Evolutionary conservation across 2,113 vertebrate genomes (phyloP), one percentile per base, ranked within the genome.

Genomic region (Abramis brama): DNA sequence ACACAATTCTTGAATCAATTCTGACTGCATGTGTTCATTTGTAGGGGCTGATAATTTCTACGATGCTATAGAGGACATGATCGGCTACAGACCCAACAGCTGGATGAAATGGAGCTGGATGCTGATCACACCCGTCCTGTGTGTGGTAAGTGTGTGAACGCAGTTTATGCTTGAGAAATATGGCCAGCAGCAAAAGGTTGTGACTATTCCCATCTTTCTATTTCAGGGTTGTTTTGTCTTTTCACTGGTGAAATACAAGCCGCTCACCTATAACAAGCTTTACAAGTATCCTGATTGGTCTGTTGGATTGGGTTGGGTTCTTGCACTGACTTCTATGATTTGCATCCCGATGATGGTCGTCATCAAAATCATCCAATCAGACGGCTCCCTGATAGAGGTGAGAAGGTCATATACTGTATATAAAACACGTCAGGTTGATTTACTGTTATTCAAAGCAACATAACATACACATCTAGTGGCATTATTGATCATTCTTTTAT

Each of bases 91-190:
- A 95, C 98, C 98, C 82, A 98, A 97, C 91, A 91, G 96, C 21
- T 99, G 98, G 98, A 99, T 99, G 98, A 99, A 99, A 91, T 98
- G 96, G 97, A 98, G 98, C 96, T 99, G 98, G 98, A 95, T 95
- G 90, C 84, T 97, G 84, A 94, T 98, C 93, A 99, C 98, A 73
- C 98, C 98, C 52, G 92, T 98, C 91, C 97, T 99, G 76, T 99
- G 98, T 15, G 92, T 97, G 94, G 98, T 99, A 90, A 95, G 97
- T 76, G 39, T 71, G 19, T 47, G 25, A 19, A 17, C 12, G 43
- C 10, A 30, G 23, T 11, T 10, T 45, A 1, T 74, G 55, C 4
- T 45, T 45, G 23, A 57, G 12, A 36, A 43, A 19, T 45, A 25
- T 75, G 52, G 33, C 15, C 27, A 30, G 25, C 36, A 23, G 33